Base-by-base conservation (phyloP, 2,797 vertebrate species). In the Sphaeramia orbicularis region DNA sequence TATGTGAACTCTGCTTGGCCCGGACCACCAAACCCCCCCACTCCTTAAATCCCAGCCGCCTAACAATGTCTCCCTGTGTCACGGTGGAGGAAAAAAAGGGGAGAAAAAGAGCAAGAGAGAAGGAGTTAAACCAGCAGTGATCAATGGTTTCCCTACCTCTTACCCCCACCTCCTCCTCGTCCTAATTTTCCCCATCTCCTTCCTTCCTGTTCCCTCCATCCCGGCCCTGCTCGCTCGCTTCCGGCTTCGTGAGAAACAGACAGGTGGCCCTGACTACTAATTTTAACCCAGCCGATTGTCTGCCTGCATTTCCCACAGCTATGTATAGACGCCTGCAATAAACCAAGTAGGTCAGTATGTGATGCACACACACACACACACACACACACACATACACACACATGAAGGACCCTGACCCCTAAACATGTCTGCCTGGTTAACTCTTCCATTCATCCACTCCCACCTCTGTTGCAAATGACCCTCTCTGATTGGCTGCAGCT, bases 241-340 rank as follows among this genome's bases (percentile, higher is more conserved):
- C 84, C 69, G 75, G 56, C 63, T 74, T 67, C 76, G 73, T 79
- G 68, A 84, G 80, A 80, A 54, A 44, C 67, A 68, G 69, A 86
- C 89, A 91, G 89, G 89, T 89, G 90, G 84, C 67, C 80, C 55
- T 74, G 91, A 88, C 88, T 91, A 86, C 89, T 92, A 89, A 91
- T 92, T 91, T 88, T 84, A 86, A 82, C 73, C 64, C 2, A 30
- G 53, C 35, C 12, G 60, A 87, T 85, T 85, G 86, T 90, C 78
- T 45, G 63, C 53, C 40, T 38, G 60, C 14, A 37, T 82, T 90
- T 89, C 83, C 86, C 86, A 83, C 83, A 73, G 81, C 86, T 85
- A 85, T 84, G 81, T 87, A 86, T 85, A 75, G 72, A 80, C 1
- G 45, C 40, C 72, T 61, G 71, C 55, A 66, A 67, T 74, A 80